Base-by-base conservation (phyloP, 2,888 invertebrate genomes). In the Notodonta dromedarius region DNA sequence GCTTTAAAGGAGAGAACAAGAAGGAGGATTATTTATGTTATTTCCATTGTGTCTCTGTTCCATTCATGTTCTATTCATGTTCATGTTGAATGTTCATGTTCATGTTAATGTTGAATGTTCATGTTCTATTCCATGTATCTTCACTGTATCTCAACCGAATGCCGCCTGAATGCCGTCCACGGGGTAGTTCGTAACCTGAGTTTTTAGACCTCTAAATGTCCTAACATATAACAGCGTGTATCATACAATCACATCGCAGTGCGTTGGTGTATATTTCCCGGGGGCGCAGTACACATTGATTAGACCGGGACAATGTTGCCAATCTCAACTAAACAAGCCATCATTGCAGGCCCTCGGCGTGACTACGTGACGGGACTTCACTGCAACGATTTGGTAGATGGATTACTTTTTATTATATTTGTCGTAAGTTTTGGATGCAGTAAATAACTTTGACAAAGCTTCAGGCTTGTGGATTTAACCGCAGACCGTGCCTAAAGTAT, bases 221-320 rank as follows among this genome's bases (percentile, higher is more conserved):
- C 24, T 12, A 11, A 4, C 13, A 46, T n/a, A n/a, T 46, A 46
- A 46, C 2, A 46, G 13, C 7, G n/a, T n/a, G n/a, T n/a, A 46
- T 46, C 69, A 65, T 53, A 63, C 60, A 67, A 67, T 69, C 74
- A 67, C 56, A 51, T 60, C 60, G 62, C 61, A 59, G 60, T 63
- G 69, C 66, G 65, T 57, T 55, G 61, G 42, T 46, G 57, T 44
- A 66, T 70, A 77, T 74, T 74, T 74, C 74, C 74, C 74, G 51
- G 57, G 70, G 73, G 74, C 57, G 52, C 65, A 63, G 61, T 73
- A 73, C 74, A 66, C 76, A 77, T 74, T 74, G 74, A 74, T 74
- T 74, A 74, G 65, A 70, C 50, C 63, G 66, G 75, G 75, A 74
- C 77, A 71, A 76, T 74, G 74, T 74, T 60, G 65, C 74, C 75